Evolutionary conservation across 2,888 invertebrate species (phyloP).

Genomic region (Drosophila paramelanica): DNA sequence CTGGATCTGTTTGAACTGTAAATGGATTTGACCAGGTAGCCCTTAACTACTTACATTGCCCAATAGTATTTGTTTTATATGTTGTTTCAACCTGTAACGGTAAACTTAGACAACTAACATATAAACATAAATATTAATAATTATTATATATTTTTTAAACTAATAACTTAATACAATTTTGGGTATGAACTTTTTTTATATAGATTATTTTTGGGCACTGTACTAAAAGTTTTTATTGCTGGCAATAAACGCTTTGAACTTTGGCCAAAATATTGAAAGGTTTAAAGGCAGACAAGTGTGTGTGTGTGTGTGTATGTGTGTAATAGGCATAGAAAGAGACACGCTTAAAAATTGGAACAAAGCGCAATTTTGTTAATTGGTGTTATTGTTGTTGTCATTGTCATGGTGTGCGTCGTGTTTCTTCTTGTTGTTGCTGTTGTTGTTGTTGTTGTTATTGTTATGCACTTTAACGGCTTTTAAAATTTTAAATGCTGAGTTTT

Average conservation of each 20-base stretch:
- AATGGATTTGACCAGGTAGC: not conserved
- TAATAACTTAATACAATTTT: too few species aligned
- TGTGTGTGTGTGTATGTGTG: conserved; percentile 2
- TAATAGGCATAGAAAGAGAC: conserved; percentile 39
- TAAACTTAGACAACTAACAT: too few species aligned
- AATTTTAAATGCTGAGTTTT: conserved; percentile 72
- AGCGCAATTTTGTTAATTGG: conserved; percentile 59
- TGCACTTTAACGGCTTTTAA: conserved; percentile 60
- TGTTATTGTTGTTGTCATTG: conserved; percentile 55
- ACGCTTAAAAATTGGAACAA: conserved; percentile 69
- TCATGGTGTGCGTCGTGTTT: conserved; percentile 28
- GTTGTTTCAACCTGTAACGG: too few species aligned
- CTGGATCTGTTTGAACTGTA: conserved; percentile 1
- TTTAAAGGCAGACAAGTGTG: conserved; percentile 14
- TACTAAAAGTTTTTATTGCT: conserved; percentile 3
- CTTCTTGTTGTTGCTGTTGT: conserved; percentile 18
- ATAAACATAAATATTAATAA: too few species aligned
- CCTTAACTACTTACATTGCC: not conserved
- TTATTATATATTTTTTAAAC: too few species aligned
- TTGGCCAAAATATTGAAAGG: conserved; percentile 49
- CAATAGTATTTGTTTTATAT: not conserved
- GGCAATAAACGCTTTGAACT: conserved; percentile 63
- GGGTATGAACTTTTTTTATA: too few species aligned
- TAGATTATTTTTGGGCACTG: too few species aligned
- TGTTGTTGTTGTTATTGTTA: conserved; percentile 29